Evolutionary conservation across 2,888 invertebrate genomes (phyloP), one percentile per base, ranked within the genome.

Genomic region (Amiota communis): DNA sequence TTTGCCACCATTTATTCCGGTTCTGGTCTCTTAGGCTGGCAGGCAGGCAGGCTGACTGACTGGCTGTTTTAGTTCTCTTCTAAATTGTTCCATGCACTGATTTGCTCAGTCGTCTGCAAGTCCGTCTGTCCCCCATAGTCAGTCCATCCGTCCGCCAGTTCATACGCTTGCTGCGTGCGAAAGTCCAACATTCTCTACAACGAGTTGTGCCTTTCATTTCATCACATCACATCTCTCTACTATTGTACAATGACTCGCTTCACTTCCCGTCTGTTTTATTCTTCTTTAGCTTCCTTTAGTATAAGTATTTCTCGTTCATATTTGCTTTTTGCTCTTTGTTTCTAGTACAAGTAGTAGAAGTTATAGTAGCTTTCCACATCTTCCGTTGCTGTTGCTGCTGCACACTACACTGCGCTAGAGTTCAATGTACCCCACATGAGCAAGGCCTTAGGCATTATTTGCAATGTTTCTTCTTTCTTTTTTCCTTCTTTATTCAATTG

Each of bases 391-490:
- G 75, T 69, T 69, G 78, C 74, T 78, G 11, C 53, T n/a, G 56
- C 59, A 74, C 72, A 65, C 63, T 15, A 72, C 64, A 74, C 67
- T 47, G 76, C 63, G 70, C 10, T 20, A 65, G 74, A 71, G 77
- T 71, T 72, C 75, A 74, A 70, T 12, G 77, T 63, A 65, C 77
- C 70, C 75, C 49, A 49, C 13, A 59, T 15, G 8, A 48, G 36
- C 67, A 36, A 17, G 15, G 65, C 83, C 85, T 77, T 75, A 79
- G 86, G 83, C 85, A 83, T 84, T 85, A 79, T 77, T n/a, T 85
- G 81, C 81, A 82, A 78, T 78, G 82, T 82, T 84, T 78, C 51
- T 64, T 51, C 65, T 48, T 64, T 72, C 71, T 69, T 85, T 84
- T 86, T 84, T 85, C 77, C 81, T 79, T 84, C 82, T 81, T 81